Evolutionary conservation across 2,888 invertebrate genomes (phyloP), one percentile per base, ranked within the genome.

Genomic region (Aporophyla nigra): DNA sequence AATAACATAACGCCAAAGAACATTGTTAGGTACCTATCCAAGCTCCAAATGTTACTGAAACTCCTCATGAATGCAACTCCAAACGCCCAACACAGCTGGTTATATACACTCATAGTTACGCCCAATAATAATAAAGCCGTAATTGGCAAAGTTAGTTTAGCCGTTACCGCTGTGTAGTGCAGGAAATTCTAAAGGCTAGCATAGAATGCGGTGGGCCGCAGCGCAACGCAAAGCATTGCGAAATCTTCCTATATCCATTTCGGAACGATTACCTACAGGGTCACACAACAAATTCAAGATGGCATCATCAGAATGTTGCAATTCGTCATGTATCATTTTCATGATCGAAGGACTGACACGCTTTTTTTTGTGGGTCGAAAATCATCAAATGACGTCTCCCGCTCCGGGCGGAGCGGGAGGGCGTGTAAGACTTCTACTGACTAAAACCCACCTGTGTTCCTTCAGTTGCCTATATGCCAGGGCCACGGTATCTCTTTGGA

Each of bases 81-180:
- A 63, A 76, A 62, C 40, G 56, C 16, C 58, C 40, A 27, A 63
- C n/a, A 40, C 56, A 68, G 67, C 77, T 77, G 62, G 73, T 83
- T 76, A 76, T 67, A 68, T 67, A 81, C 49, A 56, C 67, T 77
- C 72, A 65, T 61, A 79, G 69, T 76, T 76, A 67, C 67, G 51
- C 62, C 71, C 71, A 79, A 84, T 84, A 86, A 84, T 83, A 84
- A 79, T 83, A 71, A 86, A 79, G 69, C 68, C 40, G 65, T 84
- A 84, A 86, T 83, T 86, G 73, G 65, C 54, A 69, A 83, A 84
- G 73, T 86, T 83, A 72, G 86, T 76, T 83, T 66, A 69, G 27
- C 54, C 33, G 68, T 71, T 86, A 69, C 79, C 71, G 66, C 62
- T 59, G 70, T 61, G 59, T 63, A 59, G 56, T 66, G 68, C 68